Percentiles rank a stretch among this genome's conserved stretches.
These are phyloP conservation scores for Drosophila novamexicana DNA, from an alignment of 1,140 invertebrate genomes.

Conservation along the genomic window DNA sequence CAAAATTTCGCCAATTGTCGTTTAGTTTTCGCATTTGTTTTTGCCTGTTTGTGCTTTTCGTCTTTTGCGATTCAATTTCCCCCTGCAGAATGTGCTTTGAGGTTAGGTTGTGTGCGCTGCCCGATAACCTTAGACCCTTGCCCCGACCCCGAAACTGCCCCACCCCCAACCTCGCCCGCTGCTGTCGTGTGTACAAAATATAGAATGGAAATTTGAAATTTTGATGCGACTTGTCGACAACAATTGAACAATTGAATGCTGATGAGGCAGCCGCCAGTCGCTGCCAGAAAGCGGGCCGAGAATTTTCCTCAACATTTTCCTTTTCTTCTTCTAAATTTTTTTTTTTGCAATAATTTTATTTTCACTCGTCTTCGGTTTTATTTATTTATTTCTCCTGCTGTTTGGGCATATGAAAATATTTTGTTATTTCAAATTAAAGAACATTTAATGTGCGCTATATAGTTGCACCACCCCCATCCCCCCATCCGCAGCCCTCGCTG, in stretches of 20 bases:
- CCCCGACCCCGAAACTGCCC: background rate
- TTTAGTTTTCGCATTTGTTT: too few species aligned
- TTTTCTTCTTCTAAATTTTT: background rate
- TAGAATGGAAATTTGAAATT: conserved; percentile 18
- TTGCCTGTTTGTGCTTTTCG: too few species aligned
- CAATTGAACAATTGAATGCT: conserved; percentile 69
- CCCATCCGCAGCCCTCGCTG: too few species aligned
- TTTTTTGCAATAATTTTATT: background rate
- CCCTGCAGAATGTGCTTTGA: too few species aligned
- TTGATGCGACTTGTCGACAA: conserved; percentile 29
- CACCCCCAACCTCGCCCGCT: background rate
- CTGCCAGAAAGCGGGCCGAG: conserved; percentile 1
- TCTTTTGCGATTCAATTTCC: too few species aligned
- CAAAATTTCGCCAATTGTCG: too few species aligned
- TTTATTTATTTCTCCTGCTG: background rate
- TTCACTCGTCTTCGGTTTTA: background rate
- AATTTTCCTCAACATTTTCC: conserved; percentile 4
- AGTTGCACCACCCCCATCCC: background rate
- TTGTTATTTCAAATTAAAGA: conserved; percentile 77
- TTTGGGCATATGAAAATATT: conserved; percentile 21
- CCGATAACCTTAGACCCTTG: conserved; percentile 1
- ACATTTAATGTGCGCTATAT: conserved; percentile 65
- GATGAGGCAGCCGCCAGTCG: conserved; percentile 42
- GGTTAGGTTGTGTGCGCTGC: background rate
- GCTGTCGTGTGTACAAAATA: background rate